These are phyloP conservation scores for Leptogaster cylindrica DNA, from an alignment of 2,888 invertebrate species.

Conservation along the genomic window DNA sequence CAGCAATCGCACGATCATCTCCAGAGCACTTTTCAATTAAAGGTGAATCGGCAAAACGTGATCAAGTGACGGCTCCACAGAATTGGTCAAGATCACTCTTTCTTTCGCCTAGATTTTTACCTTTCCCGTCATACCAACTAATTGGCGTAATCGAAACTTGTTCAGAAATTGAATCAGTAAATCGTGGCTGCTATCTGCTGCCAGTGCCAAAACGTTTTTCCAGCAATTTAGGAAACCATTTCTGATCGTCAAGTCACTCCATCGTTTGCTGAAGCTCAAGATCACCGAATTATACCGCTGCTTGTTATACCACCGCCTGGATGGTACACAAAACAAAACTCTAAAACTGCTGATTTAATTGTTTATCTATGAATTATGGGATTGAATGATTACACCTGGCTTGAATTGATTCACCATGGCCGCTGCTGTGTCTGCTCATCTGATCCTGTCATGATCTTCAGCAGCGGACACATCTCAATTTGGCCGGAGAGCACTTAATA, in stretches of 20 bases:
- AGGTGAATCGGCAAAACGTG: constrained; percentile 33
- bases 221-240: constrained; percentile 29
- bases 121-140: constrained; percentile 11
- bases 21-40: constrained; percentile 34
- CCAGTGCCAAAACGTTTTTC: background rate
- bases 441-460: constrained; percentile 32
- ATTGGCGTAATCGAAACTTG: constrained; percentile 27
- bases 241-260: too few species aligned
- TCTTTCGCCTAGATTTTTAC: constrained; percentile 3
- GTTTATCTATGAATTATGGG: constrained; percentile 21
- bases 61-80: constrained; percentile 11
- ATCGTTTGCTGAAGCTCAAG: too few species aligned
- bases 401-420: constrained; percentile 17
- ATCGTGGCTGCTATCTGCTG: constrained; percentile 18
- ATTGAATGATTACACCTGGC: constrained; percentile 27
- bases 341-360: constrained; percentile 38
- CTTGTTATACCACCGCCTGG: too few species aligned
- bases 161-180: constrained; percentile 25
- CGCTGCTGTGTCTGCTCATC: constrained; percentile 23
- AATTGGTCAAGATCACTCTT: constrained; percentile 39
- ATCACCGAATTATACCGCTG: too few species aligned
- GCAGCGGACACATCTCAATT: constrained; percentile 32
- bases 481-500: constrained; percentile 33
- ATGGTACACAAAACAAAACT: too few species aligned
- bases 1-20: constrained; percentile 33